These are phyloP conservation scores for Hylia prasina DNA, from an alignment of 2,113 vertebrate genomes.

Conservation along the genomic window DNA sequence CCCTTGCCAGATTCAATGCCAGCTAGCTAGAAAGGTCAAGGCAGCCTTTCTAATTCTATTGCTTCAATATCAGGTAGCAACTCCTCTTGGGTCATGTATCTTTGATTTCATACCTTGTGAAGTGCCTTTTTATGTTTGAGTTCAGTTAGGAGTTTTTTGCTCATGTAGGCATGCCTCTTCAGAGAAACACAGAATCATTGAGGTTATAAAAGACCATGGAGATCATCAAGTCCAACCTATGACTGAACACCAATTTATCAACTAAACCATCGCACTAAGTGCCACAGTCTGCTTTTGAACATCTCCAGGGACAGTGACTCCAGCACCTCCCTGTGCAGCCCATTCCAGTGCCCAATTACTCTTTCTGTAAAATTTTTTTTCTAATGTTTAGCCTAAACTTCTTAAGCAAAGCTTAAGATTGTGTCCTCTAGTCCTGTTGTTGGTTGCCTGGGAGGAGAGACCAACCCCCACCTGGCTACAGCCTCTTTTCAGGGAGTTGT, in stretches of 20 bases:
- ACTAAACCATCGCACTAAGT: neutral
- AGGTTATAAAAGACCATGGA: neutral
- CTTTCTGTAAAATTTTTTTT: neutral
- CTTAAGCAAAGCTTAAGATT: neutral
- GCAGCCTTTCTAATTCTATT: neutral
- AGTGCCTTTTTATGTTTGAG: neutral
- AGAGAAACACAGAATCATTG: neutral
- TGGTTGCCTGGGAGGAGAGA: too few relatives aligned
- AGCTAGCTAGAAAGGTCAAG: neutral
- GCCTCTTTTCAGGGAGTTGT: neutral
- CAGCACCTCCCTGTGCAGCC: neutral
- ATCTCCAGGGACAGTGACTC: neutral
- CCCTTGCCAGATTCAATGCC: neutral
- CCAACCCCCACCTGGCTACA: accelerated
- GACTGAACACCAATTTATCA: neutral
- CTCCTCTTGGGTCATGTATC: neutral
- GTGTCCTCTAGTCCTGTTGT: neutral
- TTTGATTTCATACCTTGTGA: neutral
- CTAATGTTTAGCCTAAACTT: neutral
- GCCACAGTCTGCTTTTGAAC: neutral
- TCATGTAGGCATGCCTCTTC: neutral
- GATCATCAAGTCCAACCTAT: neutral
- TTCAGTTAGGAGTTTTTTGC: neutral
- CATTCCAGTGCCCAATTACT: neutral
- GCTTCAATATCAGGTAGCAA: neutral